These are phyloP conservation scores for Hyperoplus immaculatus DNA, from an alignment of 2,797 vertebrate species.

Conservation along the genomic window DNA sequence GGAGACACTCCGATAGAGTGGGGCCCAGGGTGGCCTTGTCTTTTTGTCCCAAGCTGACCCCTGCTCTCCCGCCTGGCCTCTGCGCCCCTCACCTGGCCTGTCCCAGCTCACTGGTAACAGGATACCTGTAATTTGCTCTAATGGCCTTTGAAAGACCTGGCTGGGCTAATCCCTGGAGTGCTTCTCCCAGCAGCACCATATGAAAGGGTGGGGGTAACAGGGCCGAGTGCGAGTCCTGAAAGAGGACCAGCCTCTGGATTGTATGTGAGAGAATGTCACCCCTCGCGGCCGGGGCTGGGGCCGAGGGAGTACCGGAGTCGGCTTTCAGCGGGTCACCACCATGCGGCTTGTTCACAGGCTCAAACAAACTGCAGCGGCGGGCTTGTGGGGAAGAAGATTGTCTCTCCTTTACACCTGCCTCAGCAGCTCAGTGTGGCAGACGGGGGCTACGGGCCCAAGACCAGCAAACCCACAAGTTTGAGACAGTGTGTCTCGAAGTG, in stretches of 20 bases:
- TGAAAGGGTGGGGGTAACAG: conserved; percentile 83
- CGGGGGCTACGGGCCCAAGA: conserved; percentile 16
- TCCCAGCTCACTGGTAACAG: conserved; percentile 85
- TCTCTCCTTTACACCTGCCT: conserved; percentile 70
- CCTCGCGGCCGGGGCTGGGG: conserved; percentile 71
- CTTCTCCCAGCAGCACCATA: conserved; percentile 82
- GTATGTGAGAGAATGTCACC: conserved; percentile 85
- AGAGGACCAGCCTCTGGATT: conserved; percentile 82
- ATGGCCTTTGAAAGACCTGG: conserved; percentile 90
- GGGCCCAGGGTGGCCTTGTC: conserved; percentile 82
- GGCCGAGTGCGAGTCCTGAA: conserved; percentile 82
- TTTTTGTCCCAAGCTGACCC: conserved; percentile 89
- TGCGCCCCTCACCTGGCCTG: conserved; percentile 87
- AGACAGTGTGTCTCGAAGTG: conserved; percentile 34
- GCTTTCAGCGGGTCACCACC: conserved; percentile 80
- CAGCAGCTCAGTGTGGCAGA: conserved; percentile 47
- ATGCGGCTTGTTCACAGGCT: conserved; percentile 77
- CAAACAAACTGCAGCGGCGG: conserved; percentile 47
- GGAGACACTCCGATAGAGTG: conserved; percentile 81
- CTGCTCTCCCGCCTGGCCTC: conserved; percentile 86
- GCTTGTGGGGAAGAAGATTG: conserved; percentile 58
- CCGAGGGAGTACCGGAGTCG: conserved; percentile 77
- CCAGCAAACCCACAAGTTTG: conserved; percentile 19
- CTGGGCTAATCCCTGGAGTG: conserved; percentile 88
- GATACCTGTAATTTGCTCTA: conserved; percentile 91